These are phyloP conservation scores for Pandion haliaetus DNA, from an alignment of 2,113 vertebrate genomes.

Conservation along the genomic window DNA sequence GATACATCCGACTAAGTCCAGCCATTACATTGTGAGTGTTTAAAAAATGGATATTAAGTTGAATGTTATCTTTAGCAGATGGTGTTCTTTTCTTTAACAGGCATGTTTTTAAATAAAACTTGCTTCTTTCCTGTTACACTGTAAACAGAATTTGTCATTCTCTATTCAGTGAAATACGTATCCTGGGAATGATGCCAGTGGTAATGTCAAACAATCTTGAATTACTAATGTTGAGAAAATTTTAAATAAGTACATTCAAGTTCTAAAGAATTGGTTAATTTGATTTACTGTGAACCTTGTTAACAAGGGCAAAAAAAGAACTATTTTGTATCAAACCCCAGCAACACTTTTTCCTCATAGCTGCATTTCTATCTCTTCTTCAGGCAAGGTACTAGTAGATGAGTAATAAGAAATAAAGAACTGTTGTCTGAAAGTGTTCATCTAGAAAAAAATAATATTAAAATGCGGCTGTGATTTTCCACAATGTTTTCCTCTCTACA, in stretches of 20 bases:
- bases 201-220: conserved; percentile 55
- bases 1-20: conserved; percentile 12
- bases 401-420: background rate
- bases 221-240: conserved; percentile 54
- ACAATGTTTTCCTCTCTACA: background rate
- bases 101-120: conserved; percentile 61
- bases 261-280: background rate
- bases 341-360: background rate
- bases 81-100: conserved; percentile 57
- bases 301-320: background rate
- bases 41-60: conserved; percentile 59
- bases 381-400: background rate
- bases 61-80: conserved; percentile 67
- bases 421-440: background rate
- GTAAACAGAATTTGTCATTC: conserved; percentile 64
- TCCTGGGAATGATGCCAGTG: conserved; percentile 51
- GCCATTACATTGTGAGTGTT: conserved; percentile 32
- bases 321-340: background rate
- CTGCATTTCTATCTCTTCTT: background rate
- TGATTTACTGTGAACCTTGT: background rate
- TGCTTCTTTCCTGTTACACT: conserved; percentile 59
- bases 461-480: background rate
- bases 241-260: conserved; percentile 17
- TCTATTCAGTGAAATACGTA: conserved; percentile 25
- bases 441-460: background rate